Evolutionary conservation across 2,113 vertebrate genomes (phyloP), one percentile per base, ranked within the genome.

Genomic region (Pelodiscus sinensis): DNA sequence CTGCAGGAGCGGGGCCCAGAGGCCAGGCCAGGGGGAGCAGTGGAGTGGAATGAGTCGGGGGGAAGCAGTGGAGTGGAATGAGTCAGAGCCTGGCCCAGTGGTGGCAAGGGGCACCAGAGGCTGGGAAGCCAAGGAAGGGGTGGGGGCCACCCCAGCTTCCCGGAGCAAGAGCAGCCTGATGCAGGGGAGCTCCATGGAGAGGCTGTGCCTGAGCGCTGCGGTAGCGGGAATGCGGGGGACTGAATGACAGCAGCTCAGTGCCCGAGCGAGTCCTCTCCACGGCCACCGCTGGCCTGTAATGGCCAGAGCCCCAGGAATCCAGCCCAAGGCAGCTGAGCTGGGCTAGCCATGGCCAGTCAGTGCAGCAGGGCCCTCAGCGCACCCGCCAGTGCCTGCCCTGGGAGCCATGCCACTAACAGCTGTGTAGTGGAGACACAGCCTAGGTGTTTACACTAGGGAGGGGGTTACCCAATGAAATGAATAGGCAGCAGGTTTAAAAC

Each of bases 261-360:
- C 65, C 60, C 58, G 13, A 25, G 38, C 5, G 38, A 44, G 13
- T 14, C 58, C 31, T 19, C 19, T 8, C 31, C 31, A 68, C 65
- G 15, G n/a, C 14, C 29, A 15, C 15, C 5, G 4, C 62, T 31
- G 3, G 0, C 62, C 38, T 44, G 38, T 3, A 5, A 3, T 44
- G 38, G 56, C 56, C 22, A 9, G 21, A 57, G 22, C 22, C 56
- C 56, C 24, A 21, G 21, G 22, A 25, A 25, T 24, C 24, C 57
- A 58, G 54, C 15, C 16, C 54, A 55, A 18, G 54, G 15, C 3
- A 13, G 58, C 24, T 27, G 24, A 60, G 11, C 24, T 60, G 58
- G 25, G 58, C 58, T 29, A 60, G 58, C 5, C 24, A 13, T 6
- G 25, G 58, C 58, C 38, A 44, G 38, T 44, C 38, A 44, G 58